phyloP scores from a whole-genome alignment of 2,797 vertebrate species.

The Bovichtus diacanthus region DNA sequence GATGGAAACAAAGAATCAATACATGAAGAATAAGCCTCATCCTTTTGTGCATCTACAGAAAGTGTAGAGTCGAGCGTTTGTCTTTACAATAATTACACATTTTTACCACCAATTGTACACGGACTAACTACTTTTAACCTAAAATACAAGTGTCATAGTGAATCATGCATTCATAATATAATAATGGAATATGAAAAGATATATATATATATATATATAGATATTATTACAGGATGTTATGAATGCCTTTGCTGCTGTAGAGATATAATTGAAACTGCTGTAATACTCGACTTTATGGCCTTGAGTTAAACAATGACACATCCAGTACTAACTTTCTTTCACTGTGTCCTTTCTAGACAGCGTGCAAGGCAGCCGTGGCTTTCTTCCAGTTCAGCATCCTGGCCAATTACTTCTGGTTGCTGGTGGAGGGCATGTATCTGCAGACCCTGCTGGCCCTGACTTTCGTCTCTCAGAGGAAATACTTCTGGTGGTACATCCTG shows the following conservation, averaged over 20 bases:
- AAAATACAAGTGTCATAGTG: too few relatives aligned
- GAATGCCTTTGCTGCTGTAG: background rate
- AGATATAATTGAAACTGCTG: background rate
- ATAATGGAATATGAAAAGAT: background rate
- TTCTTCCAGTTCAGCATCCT: constrained; percentile 93
- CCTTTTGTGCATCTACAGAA: background rate
- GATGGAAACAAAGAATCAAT: background rate
- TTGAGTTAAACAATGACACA: background rate
- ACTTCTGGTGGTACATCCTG: constrained; percentile 92
- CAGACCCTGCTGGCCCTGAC: constrained; percentile 90
- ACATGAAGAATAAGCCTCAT: background rate
- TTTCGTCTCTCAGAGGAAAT: constrained; percentile 90
- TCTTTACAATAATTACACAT: background rate
- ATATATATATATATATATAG: background rate
- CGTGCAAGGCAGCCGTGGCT: constrained; percentile 88
- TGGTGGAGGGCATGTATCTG: constrained; percentile 93
- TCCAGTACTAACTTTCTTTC: background rate
- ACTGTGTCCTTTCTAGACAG: constrained; percentile 71
- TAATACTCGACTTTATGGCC: background rate
- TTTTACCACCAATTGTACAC: background rate
- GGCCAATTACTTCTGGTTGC: constrained; percentile 93
- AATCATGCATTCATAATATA: background rate
- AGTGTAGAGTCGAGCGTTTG: too few relatives aligned
- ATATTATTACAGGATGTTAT: background rate
- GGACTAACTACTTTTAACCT: too few relatives aligned